These are phyloP conservation scores for Mamestra brassicae DNA, from an alignment of 2,888 invertebrate species.

Conservation along the genomic window DNA sequence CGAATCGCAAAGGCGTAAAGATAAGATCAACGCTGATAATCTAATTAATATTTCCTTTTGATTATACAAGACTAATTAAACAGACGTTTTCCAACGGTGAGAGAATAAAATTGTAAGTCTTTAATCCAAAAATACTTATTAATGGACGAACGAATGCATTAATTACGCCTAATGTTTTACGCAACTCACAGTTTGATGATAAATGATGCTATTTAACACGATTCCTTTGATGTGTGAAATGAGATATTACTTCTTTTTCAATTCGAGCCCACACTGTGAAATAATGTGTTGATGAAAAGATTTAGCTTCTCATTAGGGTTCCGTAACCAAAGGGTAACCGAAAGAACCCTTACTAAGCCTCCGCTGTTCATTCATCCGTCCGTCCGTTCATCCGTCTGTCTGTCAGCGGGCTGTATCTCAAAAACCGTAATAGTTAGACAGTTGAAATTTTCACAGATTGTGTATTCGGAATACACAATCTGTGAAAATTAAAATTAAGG, in stretches of 20 bases:
- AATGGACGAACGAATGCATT: constrained; percentile 29
- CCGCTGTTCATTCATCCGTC: too few species aligned
- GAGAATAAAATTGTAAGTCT: constrained; percentile 5
- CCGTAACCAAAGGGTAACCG: too few species aligned
- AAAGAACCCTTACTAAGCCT: too few species aligned
- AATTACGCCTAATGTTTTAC: constrained; percentile 32
- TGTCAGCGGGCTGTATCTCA: too few species aligned
- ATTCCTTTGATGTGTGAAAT: constrained; percentile 35
- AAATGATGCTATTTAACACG: constrained; percentile 3
- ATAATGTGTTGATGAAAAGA: constrained; percentile 13
- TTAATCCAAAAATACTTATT: constrained; percentile 17
- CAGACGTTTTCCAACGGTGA: constrained; percentile 1
- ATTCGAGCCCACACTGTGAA: background rate
- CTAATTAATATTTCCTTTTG: constrained; percentile 20
- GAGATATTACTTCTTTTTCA: constrained; percentile 5
- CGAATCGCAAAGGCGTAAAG: background rate
- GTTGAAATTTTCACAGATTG: too few species aligned
- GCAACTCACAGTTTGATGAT: constrained; percentile 8
- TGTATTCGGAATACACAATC: too few species aligned
- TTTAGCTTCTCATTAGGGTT: background rate
- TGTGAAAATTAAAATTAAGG: too few species aligned
- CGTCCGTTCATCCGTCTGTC: too few species aligned
- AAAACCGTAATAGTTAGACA: too few species aligned
- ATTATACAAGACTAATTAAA: constrained; percentile 19
- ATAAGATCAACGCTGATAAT: constrained; percentile 10